These are phyloP conservation scores for Sparidentex hasta DNA, from an alignment of 2,797 vertebrate species.

Conservation along the genomic window DNA sequence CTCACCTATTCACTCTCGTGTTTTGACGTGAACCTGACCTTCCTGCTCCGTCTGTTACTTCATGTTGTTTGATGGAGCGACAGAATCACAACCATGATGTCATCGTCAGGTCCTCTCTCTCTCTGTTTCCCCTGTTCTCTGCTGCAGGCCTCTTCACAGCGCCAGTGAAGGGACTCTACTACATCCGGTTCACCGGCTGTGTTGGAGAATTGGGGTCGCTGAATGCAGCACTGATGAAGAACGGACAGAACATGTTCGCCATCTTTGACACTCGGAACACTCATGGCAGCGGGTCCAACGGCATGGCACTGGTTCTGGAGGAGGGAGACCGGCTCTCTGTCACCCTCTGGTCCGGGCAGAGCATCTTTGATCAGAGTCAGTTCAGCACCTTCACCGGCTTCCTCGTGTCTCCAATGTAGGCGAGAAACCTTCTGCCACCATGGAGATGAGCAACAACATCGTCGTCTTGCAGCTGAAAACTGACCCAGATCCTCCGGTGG, in stretches of 20 bases:
- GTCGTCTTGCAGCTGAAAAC: not conserved
- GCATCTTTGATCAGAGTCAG: constrained; percentile 39
- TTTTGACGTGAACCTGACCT: too few species aligned
- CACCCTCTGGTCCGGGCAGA: not conserved
- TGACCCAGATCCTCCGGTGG: not conserved
- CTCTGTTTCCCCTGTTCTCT: not conserved
- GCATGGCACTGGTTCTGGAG: constrained; percentile 44
- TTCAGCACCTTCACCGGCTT: constrained; percentile 58
- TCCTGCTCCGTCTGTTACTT: too few species aligned
- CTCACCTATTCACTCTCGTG: not conserved
- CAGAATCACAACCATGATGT: too few species aligned
- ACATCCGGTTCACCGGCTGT: constrained; percentile 12
- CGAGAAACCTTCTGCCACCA: not conserved
- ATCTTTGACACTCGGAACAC: not conserved
- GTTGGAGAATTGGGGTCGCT: not conserved
- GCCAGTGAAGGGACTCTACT: constrained; percentile 33
- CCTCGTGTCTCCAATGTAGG: constrained; percentile 39
- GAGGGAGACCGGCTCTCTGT: constrained; percentile 19
- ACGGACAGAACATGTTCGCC: not conserved
- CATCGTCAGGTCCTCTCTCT: too few species aligned
- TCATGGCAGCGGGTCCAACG: constrained; percentile 27
- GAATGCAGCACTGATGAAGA: constrained; percentile 26
- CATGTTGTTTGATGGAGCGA: not conserved
- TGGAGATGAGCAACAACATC: not conserved
- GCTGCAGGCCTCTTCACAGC: constrained; percentile 40